Percentiles rank a stretch among this genome's conserved stretches.
Evolutionary conservation across 2,888 invertebrate genomes (phyloP).

Genomic region (Rhagophthalmus giganteus): DNA sequence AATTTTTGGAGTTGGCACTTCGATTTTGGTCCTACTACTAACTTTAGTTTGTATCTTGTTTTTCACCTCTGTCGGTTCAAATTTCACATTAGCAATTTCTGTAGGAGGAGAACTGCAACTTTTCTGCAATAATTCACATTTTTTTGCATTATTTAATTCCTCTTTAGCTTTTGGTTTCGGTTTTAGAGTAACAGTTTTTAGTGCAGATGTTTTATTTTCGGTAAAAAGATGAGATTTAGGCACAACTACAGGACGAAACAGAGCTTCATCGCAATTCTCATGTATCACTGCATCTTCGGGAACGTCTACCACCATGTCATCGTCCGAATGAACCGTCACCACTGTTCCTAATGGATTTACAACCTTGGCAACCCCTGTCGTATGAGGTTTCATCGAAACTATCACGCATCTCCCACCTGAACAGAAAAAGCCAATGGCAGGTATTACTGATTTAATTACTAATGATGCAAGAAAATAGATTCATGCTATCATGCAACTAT

Average conservation of each 20-base stretch:
- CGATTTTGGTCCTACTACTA: neutral
- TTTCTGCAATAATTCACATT: slow-evolving; percentile 2
- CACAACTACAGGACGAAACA: slow-evolving; percentile 69
- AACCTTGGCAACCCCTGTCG: slow-evolving; percentile 64
- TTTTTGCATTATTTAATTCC: slow-evolving; percentile 34
- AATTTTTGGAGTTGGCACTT: neutral
- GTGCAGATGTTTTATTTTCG: slow-evolving; percentile 32
- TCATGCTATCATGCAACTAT: slow-evolving; percentile 34
- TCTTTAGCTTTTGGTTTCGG: slow-evolving; percentile 27
- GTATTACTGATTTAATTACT: slow-evolving; percentile 52
- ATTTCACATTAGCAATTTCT: slow-evolving; percentile 1
- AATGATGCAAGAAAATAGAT: slow-evolving; percentile 13
- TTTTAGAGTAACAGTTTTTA: slow-evolving; percentile 35
- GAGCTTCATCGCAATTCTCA: slow-evolving; percentile 68
- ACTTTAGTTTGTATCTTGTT: neutral
- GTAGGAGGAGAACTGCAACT: too few relatives aligned
- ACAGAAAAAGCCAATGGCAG: slow-evolving; percentile 87
- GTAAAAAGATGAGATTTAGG: slow-evolving; percentile 53
- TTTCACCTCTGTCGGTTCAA: neutral
- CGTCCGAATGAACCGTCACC: slow-evolving; percentile 58
- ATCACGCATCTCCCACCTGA: slow-evolving; percentile 64
- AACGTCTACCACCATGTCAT: slow-evolving; percentile 47
- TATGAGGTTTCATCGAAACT: slow-evolving; percentile 52
- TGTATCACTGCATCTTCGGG: slow-evolving; percentile 53
- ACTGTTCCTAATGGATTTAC: slow-evolving; percentile 80